Conservation (phyloP, 2,113 vertebrate genomes). For the Gallinago paraguaiae region DNA sequence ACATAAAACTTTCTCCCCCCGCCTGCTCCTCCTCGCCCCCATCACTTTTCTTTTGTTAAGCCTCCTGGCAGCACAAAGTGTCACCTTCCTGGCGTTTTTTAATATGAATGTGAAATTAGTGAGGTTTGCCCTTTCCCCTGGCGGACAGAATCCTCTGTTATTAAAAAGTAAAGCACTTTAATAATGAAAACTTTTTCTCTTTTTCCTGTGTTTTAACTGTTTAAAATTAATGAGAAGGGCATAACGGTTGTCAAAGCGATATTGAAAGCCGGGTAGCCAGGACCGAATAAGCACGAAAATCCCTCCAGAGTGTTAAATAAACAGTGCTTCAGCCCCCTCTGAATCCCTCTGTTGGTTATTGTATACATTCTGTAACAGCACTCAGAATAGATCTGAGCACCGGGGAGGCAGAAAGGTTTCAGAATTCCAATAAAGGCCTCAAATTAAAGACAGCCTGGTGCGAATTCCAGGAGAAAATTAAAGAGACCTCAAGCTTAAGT, state of each 20-base stretch:
- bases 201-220: conserved; percentile 87
- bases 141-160: conserved; percentile 88
- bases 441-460: conserved; percentile 91
- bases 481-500: conserved; percentile 93
- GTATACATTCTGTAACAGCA: conserved; percentile 95
- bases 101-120: conserved; percentile 87
- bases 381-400: conserved; percentile 94
- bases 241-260: conserved; percentile 91
- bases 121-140: conserved; percentile 82
- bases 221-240: conserved; percentile 95
- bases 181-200: conserved; percentile 94
- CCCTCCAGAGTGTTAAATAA: conserved; percentile 98
- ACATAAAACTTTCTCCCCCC: conserved; percentile 68
- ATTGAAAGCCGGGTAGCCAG: conserved; percentile 89
- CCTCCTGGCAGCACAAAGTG: conserved; percentile 72
- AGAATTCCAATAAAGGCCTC: conserved; percentile 90
- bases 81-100: conserved; percentile 78
- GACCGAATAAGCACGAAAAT: conserved; percentile 89
- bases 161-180: conserved; percentile 95
- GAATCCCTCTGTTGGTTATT: conserved; percentile 93
- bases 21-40: conserved; percentile 44
- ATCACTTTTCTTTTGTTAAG: conserved; percentile 72
- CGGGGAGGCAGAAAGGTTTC: conserved; percentile 82
- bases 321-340: conserved; percentile 88
- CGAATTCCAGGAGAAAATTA: conserved; percentile 98